These are phyloP conservation scores for Zosterops borbonicus DNA, from an alignment of 2,113 vertebrate species.

Conservation along the genomic window DNA sequence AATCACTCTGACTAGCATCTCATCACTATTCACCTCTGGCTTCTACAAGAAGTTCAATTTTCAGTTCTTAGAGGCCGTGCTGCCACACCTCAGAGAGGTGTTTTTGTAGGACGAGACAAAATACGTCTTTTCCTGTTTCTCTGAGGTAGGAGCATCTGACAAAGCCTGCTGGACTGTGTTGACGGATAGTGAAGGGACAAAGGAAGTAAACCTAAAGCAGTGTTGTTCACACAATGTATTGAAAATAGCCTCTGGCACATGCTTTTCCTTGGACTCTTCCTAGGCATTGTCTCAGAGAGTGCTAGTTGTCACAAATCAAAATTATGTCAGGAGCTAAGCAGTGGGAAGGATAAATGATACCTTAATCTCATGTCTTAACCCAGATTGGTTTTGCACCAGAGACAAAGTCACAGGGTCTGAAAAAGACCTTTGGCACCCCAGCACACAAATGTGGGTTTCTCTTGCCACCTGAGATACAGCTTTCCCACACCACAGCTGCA, in stretches of 20 bases:
- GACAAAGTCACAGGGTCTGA: neutral
- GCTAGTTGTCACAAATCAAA: neutral
- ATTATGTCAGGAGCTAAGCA: neutral
- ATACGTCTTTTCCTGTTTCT: neutral
- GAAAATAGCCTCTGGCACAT: neutral
- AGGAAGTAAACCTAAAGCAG: neutral
- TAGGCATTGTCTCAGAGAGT: neutral
- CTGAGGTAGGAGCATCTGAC: neutral
- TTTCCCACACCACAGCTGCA: neutral
- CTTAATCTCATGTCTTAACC: neutral
- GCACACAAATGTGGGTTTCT: neutral
- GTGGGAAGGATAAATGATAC: neutral
- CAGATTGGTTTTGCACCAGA: neutral
- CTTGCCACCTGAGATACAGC: neutral
- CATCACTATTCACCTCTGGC: neutral
- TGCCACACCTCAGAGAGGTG: neutral
- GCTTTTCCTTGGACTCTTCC: neutral
- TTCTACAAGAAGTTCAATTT: neutral
- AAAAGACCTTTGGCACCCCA: neutral
- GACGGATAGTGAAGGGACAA: neutral
- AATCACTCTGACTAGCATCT: neutral
- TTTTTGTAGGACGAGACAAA: neutral
- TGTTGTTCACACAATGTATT: fast-evolving
- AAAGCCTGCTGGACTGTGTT: neutral
- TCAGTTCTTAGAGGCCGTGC: neutral